Conservation (phyloP, 2,888 invertebrate species). For the Pachliopta kotzebuea region DNA sequence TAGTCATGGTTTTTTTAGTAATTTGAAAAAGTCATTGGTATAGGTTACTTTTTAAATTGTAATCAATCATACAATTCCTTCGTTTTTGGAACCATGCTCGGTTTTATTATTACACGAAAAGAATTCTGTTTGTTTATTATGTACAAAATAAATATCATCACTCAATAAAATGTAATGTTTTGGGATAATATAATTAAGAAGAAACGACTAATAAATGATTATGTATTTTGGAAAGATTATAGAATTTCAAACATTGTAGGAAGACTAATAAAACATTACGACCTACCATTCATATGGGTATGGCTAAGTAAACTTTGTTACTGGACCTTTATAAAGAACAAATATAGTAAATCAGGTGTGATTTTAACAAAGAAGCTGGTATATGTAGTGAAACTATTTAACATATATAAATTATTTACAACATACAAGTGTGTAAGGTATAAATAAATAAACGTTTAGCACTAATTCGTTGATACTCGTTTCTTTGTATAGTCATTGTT, state of each 20-base stretch:
- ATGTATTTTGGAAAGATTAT: background rate
- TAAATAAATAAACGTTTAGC: conserved; percentile 28
- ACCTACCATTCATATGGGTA: background rate
- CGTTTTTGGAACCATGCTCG: too few relatives aligned
- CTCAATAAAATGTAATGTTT: background rate
- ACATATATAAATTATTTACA: conserved; percentile 24
- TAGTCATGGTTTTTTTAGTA: background rate
- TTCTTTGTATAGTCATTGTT: conserved; percentile 24
- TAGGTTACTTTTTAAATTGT: too few relatives aligned
- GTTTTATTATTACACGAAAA: too few relatives aligned
- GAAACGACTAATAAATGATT: background rate
- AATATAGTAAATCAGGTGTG: background rate
- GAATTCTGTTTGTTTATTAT: too few relatives aligned
- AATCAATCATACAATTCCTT: too few relatives aligned
- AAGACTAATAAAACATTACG: background rate
- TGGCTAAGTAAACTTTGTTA: background rate
- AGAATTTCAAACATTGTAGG: background rate
- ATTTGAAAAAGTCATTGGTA: too few relatives aligned
- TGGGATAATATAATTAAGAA: background rate
- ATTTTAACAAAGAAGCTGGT: conserved; percentile 4
- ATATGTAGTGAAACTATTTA: conserved; percentile 9
- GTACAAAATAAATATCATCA: background rate
- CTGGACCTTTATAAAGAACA: background rate
- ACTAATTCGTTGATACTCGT: conserved; percentile 21
- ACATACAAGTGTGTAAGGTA: conserved; percentile 2